Evolutionary conservation across 2,888 invertebrate genomes (phyloP).

Genomic region (Tenthredo notha): DNA sequence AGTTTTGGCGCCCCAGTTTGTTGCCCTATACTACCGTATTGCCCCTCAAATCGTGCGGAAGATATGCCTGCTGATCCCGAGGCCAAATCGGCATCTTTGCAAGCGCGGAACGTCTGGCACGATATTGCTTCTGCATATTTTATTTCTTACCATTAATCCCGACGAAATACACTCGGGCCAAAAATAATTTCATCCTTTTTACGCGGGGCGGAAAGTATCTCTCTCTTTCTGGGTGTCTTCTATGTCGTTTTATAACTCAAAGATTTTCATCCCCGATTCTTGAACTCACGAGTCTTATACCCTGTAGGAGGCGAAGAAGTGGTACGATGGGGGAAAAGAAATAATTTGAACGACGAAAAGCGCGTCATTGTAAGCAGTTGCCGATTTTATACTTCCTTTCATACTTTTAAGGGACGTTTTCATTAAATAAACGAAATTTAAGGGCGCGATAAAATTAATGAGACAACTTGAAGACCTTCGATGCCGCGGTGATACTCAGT

Average conservation of each 20-base stretch:
- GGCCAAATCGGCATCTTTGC: conserved; percentile 62
- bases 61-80: conserved; percentile 60
- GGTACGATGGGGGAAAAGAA: neutral
- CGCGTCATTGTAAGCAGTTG: neutral
- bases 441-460: neutral
- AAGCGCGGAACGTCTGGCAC: conserved; percentile 61
- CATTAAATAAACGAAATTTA: conserved; percentile 19
- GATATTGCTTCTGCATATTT: conserved; percentile 51
- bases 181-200: conserved; percentile 37
- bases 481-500: neutral
- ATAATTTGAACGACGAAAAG: neutral
- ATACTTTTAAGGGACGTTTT: neutral
- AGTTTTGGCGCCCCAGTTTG: conserved; percentile 45
- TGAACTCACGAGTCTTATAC: conserved; percentile 11
- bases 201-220: neutral
- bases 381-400: neutral
- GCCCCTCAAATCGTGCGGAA: conserved; percentile 61
- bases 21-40: conserved; percentile 58
- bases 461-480: conserved; percentile 30
- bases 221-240: neutral
- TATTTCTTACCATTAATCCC: conserved; percentile 41
- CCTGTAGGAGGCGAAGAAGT: conserved; percentile 1
- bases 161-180: conserved; percentile 36
- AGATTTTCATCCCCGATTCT: conserved; percentile 20
- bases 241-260: neutral